Conservation (phyloP, 2,113 vertebrate species). For the Pongo pygmaeus region DNA sequence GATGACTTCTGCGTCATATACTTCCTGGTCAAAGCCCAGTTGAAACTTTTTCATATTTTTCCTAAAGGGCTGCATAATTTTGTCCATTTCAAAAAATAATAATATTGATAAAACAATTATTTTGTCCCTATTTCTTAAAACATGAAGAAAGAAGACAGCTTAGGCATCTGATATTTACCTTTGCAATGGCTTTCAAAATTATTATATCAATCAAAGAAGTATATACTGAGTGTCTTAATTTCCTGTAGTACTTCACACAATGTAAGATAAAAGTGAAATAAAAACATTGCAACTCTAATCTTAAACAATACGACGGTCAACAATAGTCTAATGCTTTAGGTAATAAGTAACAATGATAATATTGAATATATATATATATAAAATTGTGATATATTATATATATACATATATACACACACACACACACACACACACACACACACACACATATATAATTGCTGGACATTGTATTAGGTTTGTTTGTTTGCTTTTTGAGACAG, state of each 20-base stretch:
- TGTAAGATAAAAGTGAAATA: background rate
- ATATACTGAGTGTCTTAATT: background rate
- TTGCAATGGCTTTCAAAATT: slow-evolving; percentile 4
- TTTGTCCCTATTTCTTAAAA: background rate
- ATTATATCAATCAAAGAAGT: background rate
- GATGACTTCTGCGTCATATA: background rate
- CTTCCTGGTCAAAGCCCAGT: background rate
- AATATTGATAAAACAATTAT: background rate
- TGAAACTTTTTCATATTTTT: background rate
- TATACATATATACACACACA: too few species aligned
- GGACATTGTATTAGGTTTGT: too few species aligned
- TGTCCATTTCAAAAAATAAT: slow-evolving; percentile 17
- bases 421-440: too few species aligned
- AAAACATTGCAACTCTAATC: background rate
- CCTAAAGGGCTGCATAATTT: background rate
- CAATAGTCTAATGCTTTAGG: background rate
- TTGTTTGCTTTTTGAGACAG: too few species aligned
- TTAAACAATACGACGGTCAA: background rate
- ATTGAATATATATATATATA: background rate
- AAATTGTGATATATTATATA: too few species aligned
- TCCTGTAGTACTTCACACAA: background rate
- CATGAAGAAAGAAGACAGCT: rapidly evolving
- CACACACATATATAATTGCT: too few species aligned
- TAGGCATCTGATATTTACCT: background rate
- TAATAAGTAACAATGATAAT: background rate